phyloP scores from a whole-genome alignment of 2,888 invertebrate species.

The Tiphia femorata region DNA sequence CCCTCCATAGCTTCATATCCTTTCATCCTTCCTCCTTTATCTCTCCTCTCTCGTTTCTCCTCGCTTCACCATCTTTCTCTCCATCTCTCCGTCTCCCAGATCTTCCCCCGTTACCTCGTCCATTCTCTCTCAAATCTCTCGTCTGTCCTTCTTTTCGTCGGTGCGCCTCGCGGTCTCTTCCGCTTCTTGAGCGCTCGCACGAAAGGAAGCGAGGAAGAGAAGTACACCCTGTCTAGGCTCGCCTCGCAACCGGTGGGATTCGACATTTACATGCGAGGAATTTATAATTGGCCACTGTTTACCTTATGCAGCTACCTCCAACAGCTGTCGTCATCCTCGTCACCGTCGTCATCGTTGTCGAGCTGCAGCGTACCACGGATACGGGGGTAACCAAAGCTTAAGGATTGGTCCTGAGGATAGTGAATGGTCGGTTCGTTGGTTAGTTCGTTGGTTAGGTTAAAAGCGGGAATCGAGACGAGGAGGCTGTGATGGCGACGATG shows the following conservation, averaged over 20 bases:
- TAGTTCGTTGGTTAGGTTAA: conserved; percentile 28
- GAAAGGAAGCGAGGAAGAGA: conserved; percentile 37
- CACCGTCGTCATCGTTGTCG: too few species aligned
- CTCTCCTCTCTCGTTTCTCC: neutral
- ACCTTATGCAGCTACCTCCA: conserved; percentile 37
- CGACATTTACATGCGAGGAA: conserved; percentile 53
- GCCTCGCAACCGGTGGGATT: conserved; percentile 25
- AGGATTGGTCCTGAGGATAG: conserved; percentile 16
- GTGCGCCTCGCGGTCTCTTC: conserved; percentile 33
- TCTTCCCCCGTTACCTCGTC: conserved; percentile 4
- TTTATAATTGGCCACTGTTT: conserved; percentile 55
- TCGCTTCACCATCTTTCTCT: neutral
- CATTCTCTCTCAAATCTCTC: conserved; percentile 2
- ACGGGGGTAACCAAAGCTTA: conserved; percentile 21
- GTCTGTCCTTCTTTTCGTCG: conserved; percentile 2
- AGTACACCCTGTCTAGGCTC: conserved; percentile 22
- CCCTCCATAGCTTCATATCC: too few species aligned
- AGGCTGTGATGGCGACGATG: conserved; percentile 6
- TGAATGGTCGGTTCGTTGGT: conserved; percentile 26
- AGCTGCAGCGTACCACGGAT: conserved; percentile 19
- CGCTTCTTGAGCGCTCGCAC: conserved; percentile 38
- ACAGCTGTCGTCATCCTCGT: too few species aligned
- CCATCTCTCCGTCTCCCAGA: neutral
- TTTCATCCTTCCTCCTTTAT: neutral
- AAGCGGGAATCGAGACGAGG: conserved; percentile 19